phyloP scores from a whole-genome alignment of 1,140 invertebrate genomes.

The Halictus rubicundus region DNA sequence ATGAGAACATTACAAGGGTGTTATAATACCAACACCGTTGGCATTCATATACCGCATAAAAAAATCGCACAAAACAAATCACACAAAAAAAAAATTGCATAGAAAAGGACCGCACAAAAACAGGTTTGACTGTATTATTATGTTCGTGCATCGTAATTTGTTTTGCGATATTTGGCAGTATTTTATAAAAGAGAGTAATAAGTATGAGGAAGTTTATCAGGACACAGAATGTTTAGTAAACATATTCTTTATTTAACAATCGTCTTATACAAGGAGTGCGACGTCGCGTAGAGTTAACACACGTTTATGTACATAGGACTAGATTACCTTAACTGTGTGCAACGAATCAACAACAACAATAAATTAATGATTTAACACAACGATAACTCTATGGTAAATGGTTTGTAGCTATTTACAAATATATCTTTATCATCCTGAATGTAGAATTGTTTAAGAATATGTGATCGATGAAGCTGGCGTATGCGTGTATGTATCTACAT shows the following conservation, averaged over 20 bases:
- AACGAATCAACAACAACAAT: conserved; percentile 34
- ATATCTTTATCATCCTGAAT: not conserved
- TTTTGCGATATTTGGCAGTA: too few species aligned
- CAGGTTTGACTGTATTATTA: too few species aligned
- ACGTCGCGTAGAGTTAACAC: conserved; percentile 5
- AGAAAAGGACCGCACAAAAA: too few species aligned
- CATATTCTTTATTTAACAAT: conserved; percentile 32
- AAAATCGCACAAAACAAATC: too few species aligned
- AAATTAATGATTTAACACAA: conserved; percentile 56
- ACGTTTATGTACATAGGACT: conserved; percentile 69
- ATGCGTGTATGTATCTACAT: not conserved
- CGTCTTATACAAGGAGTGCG: not conserved
- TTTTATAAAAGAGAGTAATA: too few species aligned
- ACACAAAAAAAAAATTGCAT: too few species aligned
- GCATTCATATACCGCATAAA: too few species aligned
- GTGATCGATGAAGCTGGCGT: not conserved
- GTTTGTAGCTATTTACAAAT: conserved; percentile 14
- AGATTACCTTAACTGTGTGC: conserved; percentile 64
- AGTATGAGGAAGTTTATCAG: too few species aligned
- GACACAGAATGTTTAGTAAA: conserved; percentile 4
- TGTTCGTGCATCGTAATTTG: too few species aligned
- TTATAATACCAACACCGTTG: too few species aligned
- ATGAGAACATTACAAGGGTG: too few species aligned
- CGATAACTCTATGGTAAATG: not conserved
- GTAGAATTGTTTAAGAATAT: not conserved